Evolutionary conservation across 1,140 invertebrate species (phyloP), one percentile per base, ranked within the genome.

Genomic region (Drosophila tropicalis): DNA sequence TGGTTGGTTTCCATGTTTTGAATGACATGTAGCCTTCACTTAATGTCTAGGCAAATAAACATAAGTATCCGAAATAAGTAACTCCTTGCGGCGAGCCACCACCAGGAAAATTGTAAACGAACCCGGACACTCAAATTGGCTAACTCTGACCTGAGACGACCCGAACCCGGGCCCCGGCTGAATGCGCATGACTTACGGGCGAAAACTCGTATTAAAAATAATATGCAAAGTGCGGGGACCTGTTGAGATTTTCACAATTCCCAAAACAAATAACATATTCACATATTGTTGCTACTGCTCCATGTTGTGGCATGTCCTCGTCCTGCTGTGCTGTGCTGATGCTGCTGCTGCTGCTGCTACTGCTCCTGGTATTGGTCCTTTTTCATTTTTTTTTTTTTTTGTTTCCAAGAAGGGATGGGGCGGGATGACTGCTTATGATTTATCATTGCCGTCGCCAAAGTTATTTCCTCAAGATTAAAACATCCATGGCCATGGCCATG

Each of bases 231-330:
- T 91, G 90, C 87, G 90, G 90, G 90, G 89, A 91, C 90, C 90
- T 91, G 90, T 91, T 91, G 90, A 91, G 90, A 91, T 91, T 91
- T 91, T 90, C 80, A 76, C 84, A 91, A 91, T 91, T 91, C 90
- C 90, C 90, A 75, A 90, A 91, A 91, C 90, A 91, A 91, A 91
- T 91, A 91, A 91, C 87, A 91, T 91, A 91, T 91, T 91, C 90
- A 91, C 90, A 91, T 91, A 91, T 91, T 91, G 90, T 90, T 89
- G 76, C 69, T 70, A 55, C 70, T 67, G 67, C 56, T 40, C 32
- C 68, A 63, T 58, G 25, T 25, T 39, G 60, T 32, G 54, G 40
- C 55, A 51, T 66, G 67, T 77, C 75, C 62, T 72, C 62, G 44
- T 47, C 47, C 29, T 36, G 44, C 44, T 51, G 44, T 51, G 44